These are phyloP conservation scores for Nebria brevicollis DNA, from an alignment of 2,888 invertebrate species.

Conservation along the genomic window DNA sequence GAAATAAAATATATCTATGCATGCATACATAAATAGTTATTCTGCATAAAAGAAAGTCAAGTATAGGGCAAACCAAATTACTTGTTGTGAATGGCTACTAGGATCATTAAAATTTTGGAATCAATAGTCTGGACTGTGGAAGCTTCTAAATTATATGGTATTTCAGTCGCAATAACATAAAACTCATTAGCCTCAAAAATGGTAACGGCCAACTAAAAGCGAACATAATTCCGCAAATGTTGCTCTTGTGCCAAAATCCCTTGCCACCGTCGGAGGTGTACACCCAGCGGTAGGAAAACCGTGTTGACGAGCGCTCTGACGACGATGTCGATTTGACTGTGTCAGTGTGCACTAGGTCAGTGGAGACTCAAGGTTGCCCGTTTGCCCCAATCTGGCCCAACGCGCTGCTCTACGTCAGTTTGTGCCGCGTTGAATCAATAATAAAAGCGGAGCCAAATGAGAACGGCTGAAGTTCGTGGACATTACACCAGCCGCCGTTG, in stretches of 20 bases:
- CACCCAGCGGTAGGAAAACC: background rate
- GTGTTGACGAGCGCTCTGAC: conserved; percentile 4
- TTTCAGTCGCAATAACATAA: background rate
- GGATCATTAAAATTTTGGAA: background rate
- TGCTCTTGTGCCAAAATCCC: conserved; percentile 14
- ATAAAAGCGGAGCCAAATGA: conserved; percentile 31
- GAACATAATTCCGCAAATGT: background rate
- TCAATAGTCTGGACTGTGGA: background rate
- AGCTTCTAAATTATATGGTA: background rate
- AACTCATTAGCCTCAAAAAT: background rate
- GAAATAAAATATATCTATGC: no score
- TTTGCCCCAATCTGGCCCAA: conserved; percentile 20
- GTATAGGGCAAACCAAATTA: no score
- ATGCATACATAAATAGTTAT: no score
- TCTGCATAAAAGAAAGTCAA: no score
- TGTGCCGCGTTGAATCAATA: conserved; percentile 35
- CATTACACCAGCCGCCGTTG: conserved; percentile 21
- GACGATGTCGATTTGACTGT: conserved; percentile 13
- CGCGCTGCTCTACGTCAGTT: background rate
- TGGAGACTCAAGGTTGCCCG: conserved; percentile 35
- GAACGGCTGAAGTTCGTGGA: conserved; percentile 5
- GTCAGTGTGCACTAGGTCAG: conserved; percentile 41
- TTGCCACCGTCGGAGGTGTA: conserved; percentile 1
- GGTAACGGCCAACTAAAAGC: background rate
- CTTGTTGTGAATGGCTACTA: background rate